Percentiles rank a stretch among this genome's conserved stretches.
Conservation (phyloP, 2,888 invertebrate genomes). For the Lysandra coridon region DNA sequence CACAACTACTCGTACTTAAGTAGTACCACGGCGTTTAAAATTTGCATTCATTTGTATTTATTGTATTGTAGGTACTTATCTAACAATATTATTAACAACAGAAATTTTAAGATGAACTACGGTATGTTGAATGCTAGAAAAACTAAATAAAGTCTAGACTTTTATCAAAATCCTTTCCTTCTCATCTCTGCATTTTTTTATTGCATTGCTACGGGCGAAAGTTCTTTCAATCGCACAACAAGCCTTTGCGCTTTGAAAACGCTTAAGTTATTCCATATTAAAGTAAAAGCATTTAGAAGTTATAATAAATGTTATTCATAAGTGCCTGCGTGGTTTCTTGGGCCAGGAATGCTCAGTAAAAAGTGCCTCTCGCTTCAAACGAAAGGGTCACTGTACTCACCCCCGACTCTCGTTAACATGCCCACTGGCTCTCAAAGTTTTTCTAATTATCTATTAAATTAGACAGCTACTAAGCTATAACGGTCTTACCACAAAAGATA, state of each 20-base stretch:
- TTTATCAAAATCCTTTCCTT: not conserved
- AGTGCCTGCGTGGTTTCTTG: conserved; percentile 56
- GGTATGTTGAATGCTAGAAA: not conserved
- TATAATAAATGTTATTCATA: conserved; percentile 33
- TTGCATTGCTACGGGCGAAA: not conserved
- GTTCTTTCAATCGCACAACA: conserved; percentile 14
- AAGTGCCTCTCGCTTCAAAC: conserved; percentile 69
- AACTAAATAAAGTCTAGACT: not conserved
- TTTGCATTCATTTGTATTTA: no score
- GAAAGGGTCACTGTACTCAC: conserved; percentile 63
- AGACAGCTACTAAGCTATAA: not conserved
- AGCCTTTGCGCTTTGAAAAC: conserved; percentile 1
- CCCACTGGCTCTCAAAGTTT: conserved; percentile 51
- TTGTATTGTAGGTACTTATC: no score
- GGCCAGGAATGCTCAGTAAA: conserved; percentile 68
- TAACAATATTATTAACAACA: no score
- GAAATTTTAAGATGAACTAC: no score
- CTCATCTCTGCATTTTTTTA: not conserved
- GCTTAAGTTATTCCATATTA: not conserved
- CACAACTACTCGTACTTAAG: no score
- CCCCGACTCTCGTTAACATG: conserved; percentile 61
- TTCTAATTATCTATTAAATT: conserved; percentile 28
- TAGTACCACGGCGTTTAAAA: no score
- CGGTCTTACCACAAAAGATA: no score
- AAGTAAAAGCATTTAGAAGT: conserved; percentile 35